Evolutionary conservation across 1,140 invertebrate genomes (phyloP).

Genomic region (Parasteatoda tepidariorum): DNA sequence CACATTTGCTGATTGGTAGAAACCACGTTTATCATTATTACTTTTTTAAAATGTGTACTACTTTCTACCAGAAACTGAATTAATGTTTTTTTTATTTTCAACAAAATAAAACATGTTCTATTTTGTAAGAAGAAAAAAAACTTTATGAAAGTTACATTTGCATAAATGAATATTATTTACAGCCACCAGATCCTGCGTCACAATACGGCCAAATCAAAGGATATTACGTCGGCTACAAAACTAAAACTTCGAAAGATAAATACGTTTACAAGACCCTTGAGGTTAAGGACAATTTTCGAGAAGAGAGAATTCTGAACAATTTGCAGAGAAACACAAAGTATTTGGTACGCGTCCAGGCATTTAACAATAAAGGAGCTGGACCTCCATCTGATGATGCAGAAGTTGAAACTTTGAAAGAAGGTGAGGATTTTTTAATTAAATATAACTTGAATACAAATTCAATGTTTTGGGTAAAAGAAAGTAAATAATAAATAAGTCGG

Average conservation of each 20-base stretch:
- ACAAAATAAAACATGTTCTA: no score
- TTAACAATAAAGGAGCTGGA: conserved; percentile 69
- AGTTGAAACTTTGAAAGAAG: conserved; percentile 63
- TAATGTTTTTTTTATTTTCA: no score
- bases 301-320: conserved; percentile 69
- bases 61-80: no score
- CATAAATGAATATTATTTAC: neutral
- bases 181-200: conserved; percentile 62
- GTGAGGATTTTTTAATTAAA: neutral
- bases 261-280: conserved; percentile 66
- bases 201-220: conserved; percentile 69
- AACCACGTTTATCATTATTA: no score
- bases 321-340: conserved; percentile 80
- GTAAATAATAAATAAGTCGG: no score
- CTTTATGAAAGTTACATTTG: no score
- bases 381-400: conserved; percentile 67
- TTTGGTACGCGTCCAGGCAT: conserved; percentile 70
- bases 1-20: no score
- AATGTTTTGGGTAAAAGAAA: no score
- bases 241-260: conserved; percentile 66
- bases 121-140: no score
- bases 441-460: no score
- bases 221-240: conserved; percentile 71
- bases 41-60: no score
- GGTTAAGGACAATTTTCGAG: conserved; percentile 43